Conservation (phyloP, 2,888 invertebrate species). For the Ectemnius continuus region DNA sequence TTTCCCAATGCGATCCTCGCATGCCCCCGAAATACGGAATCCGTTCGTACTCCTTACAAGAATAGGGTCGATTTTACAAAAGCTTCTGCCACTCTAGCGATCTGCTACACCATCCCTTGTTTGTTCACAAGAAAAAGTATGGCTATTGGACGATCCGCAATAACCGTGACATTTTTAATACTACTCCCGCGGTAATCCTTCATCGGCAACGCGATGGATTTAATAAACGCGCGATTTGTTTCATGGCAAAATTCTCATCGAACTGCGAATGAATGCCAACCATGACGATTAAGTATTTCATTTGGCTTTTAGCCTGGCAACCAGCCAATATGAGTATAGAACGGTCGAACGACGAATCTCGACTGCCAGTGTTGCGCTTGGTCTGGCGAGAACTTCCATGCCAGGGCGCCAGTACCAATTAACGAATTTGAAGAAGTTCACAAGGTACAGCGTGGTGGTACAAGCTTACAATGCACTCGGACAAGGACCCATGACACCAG, state of each 20-base stretch:
- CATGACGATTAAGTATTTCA: background rate
- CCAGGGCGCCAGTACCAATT: constrained; percentile 74
- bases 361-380: constrained; percentile 73
- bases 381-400: constrained; percentile 73
- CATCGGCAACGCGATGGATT: too few relatives aligned
- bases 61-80: background rate
- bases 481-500: constrained; percentile 79
- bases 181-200: too few relatives aligned
- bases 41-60: background rate
- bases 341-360: constrained; percentile 76
- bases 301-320: constrained; percentile 56
- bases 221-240: too few relatives aligned
- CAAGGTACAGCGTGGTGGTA: constrained; percentile 79
- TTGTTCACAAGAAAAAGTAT: too few relatives aligned
- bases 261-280: background rate
- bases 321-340: constrained; percentile 73
- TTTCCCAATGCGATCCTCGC: constrained; percentile 20
- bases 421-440: constrained; percentile 79
- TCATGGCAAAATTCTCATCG: too few relatives aligned
- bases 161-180: too few relatives aligned
- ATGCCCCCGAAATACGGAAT: background rate
- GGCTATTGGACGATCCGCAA: too few relatives aligned
- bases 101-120: too few relatives aligned
- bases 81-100: too few relatives aligned
- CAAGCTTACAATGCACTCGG: constrained; percentile 80